Conservation (phyloP, 2,888 invertebrate species). For the Apotomis turbidana region DNA sequence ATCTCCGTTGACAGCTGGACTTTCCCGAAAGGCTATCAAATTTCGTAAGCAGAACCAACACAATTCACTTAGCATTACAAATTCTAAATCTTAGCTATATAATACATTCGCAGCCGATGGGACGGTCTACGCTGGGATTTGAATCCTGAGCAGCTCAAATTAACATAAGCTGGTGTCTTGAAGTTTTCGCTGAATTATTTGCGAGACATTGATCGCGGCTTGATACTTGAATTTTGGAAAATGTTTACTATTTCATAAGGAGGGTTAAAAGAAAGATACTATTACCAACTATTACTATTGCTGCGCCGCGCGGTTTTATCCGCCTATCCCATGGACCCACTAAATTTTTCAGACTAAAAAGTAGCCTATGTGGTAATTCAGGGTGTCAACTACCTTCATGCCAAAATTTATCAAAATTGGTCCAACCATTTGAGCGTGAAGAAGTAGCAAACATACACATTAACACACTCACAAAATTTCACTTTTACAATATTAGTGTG, state of each 20-base stretch:
- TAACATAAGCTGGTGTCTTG: slow-evolving; percentile 43
- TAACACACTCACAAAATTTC: no score
- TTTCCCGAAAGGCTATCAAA: slow-evolving; percentile 32
- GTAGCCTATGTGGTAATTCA: no score
- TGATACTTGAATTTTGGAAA: slow-evolving; percentile 31
- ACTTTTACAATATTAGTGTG: no score
- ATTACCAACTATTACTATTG: no score
- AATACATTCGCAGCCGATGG: slow-evolving; percentile 37
- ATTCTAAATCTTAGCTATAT: slow-evolving; percentile 39
- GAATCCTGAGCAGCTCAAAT: slow-evolving; percentile 43
- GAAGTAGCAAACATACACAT: no score
- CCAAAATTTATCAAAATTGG: no score
- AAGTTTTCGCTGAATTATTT: slow-evolving; percentile 41
- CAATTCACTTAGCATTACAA: slow-evolving; percentile 41
- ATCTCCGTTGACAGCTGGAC: slow-evolving; percentile 26
- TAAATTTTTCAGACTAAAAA: no score
- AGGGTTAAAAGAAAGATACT: no score
- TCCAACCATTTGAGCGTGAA: no score
- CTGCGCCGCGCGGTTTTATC: no score
- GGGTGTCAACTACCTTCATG: no score
- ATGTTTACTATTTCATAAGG: slow-evolving; percentile 5
- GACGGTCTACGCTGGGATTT: slow-evolving; percentile 41
- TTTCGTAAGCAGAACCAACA: slow-evolving; percentile 37
- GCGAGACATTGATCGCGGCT: slow-evolving; percentile 34
- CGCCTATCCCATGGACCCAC: no score